Evolutionary conservation across 2,113 vertebrate genomes (phyloP).

Genomic region (Danionella cerebrum): DNA sequence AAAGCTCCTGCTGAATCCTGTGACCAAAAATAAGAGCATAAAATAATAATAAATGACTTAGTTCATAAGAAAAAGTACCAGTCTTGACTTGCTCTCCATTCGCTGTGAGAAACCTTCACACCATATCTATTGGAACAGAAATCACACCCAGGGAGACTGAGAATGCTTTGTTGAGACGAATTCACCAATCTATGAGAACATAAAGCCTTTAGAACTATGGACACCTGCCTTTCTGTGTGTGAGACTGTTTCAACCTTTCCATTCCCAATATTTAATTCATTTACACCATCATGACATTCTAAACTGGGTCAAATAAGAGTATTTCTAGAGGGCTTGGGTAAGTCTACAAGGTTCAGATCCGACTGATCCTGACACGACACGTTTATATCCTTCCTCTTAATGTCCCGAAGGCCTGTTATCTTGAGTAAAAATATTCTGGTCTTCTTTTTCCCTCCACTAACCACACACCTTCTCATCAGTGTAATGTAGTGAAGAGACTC

Average conservation of each 20-base stretch:
- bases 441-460: not conserved
- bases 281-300: not conserved
- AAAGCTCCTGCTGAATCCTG: too few species aligned
- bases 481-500: too few species aligned
- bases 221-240: not conserved
- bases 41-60: too few species aligned
- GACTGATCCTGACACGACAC: not conserved
- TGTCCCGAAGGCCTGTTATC: constrained; percentile 1
- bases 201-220: not conserved
- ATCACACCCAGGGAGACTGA: not conserved
- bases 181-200: not conserved
- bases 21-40: too few species aligned
- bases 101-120: too few species aligned
- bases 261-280: not conserved
- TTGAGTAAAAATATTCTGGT: constrained; percentile 3
- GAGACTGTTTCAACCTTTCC: not conserved
- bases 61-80: too few species aligned
- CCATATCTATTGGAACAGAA: too few species aligned
- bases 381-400: constrained; percentile 5
- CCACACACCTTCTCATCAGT: not conserved
- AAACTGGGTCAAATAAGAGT: not conserved
- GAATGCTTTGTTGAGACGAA: not conserved
- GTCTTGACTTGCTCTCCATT: too few species aligned
- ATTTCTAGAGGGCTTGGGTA: not conserved
- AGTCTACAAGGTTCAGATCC: not conserved